These are phyloP conservation scores for Rhabdomys dilectus DNA, from an alignment of 2,113 vertebrate genomes.

Conservation along the genomic window DNA sequence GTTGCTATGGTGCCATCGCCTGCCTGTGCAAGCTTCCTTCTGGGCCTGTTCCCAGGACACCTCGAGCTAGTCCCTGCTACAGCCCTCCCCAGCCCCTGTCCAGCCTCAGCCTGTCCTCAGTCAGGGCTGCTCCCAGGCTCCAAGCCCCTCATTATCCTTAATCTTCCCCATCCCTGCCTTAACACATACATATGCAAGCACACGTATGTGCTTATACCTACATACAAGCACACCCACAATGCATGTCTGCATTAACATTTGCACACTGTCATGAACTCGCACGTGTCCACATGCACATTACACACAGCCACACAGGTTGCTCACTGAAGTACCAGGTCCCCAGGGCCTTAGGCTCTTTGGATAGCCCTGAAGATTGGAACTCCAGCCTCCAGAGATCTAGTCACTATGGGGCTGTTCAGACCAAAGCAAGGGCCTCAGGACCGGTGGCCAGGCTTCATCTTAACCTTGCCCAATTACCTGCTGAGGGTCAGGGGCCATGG, in stretches of 20 bases:
- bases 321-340: background rate
- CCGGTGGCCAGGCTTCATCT: background rate
- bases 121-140: background rate
- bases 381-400: background rate
- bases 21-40: conserved; percentile 25
- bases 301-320: background rate
- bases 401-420: background rate
- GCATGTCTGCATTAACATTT: background rate
- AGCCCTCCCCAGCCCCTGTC: background rate
- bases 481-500: background rate
- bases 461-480: background rate
- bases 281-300: background rate
- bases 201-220: background rate
- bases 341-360: background rate
- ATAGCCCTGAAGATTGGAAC: background rate
- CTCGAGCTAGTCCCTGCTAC: fast-evolving
- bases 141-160: background rate
- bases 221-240: background rate
- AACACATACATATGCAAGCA: background rate
- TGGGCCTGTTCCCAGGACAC: conserved; percentile 59
- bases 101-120: background rate
- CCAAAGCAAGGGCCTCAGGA: background rate
- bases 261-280: background rate
- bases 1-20: conserved; percentile 62
- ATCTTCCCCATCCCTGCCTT: background rate